Percentiles rank a stretch among this genome's conserved stretches.
Evolutionary conservation across 2,113 vertebrate genomes (phyloP).

Genomic region (Oryzias melastigma): DNA sequence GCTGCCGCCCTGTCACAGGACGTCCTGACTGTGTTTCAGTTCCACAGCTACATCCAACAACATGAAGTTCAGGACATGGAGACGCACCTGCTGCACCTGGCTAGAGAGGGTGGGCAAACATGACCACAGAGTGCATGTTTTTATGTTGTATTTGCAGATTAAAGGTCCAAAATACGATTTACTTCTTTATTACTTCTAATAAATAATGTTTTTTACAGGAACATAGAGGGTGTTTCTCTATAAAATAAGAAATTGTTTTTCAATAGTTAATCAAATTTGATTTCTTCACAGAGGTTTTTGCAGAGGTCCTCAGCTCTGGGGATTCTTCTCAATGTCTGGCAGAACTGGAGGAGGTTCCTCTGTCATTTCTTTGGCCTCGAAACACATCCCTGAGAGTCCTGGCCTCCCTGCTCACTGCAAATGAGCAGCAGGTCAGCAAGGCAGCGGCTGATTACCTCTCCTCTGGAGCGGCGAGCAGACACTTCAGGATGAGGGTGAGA

Average conservation of each 20-base stretch:
- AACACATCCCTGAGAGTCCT: constrained; percentile 81
- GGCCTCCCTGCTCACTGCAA: constrained; percentile 84
- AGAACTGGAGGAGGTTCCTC: constrained; percentile 76
- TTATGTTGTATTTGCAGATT: no score
- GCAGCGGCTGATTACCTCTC: constrained; percentile 80
- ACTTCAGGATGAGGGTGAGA: constrained; percentile 90
- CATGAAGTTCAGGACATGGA: constrained; percentile 84
- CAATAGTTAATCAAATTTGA: neutral
- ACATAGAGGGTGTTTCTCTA: neutral
- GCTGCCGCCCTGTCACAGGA: constrained; percentile 80
- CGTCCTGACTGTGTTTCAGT: constrained; percentile 92
- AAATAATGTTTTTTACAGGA: no score
- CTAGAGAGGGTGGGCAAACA: constrained; percentile 83
- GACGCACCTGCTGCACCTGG: constrained; percentile 84
- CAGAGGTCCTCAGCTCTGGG: constrained; percentile 78
- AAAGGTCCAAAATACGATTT: no score
- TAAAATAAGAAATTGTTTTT: neutral
- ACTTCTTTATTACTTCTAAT: no score
- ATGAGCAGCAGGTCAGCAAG: constrained; percentile 78
- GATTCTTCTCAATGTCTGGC: constrained; percentile 72
- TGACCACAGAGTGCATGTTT: fast-evolving
- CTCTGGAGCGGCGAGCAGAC: constrained; percentile 76
- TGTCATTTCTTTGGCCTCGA: constrained; percentile 78
- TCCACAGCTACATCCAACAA: constrained; percentile 83
- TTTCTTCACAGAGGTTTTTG: constrained; percentile 75